Evolutionary conservation across 2,113 vertebrate species (phyloP).

Genomic region (Caretta caretta): DNA sequence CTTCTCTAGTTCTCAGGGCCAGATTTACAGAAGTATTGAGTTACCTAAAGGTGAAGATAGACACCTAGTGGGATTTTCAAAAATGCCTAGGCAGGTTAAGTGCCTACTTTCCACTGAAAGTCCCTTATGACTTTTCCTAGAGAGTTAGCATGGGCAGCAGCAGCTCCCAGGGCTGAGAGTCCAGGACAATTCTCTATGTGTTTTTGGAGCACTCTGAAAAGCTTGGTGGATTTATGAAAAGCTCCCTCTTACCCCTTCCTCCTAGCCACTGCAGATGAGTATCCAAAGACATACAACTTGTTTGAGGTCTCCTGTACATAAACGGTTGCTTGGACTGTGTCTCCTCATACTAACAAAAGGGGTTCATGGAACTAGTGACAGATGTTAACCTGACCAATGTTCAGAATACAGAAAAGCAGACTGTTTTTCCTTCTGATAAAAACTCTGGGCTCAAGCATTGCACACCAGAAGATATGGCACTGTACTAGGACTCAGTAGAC

Average conservation of each 20-base stretch:
- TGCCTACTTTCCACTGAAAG: neutral
- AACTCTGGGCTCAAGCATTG: neutral
- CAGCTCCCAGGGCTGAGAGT: neutral
- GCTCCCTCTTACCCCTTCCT: neutral
- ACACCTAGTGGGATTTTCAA: neutral
- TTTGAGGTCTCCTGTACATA: neutral
- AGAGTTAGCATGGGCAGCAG: neutral
- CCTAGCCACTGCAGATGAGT: neutral
- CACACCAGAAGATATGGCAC: neutral
- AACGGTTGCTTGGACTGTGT: no score
- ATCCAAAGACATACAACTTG: neutral
- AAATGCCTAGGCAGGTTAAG: neutral
- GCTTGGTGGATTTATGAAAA: neutral
- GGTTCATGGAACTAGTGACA: neutral
- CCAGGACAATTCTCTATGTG: neutral
- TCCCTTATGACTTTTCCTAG: neutral
- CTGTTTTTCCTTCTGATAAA: neutral
- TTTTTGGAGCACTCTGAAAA: neutral
- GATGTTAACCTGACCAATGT: neutral
- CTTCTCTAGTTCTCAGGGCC: neutral
- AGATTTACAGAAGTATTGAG: neutral
- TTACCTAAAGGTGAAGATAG: neutral
- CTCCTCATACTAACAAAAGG: neutral
- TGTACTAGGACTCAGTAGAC: neutral
- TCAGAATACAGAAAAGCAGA: neutral